Conservation (phyloP, 1,140 invertebrate species). For the Bombyx mori region DNA sequence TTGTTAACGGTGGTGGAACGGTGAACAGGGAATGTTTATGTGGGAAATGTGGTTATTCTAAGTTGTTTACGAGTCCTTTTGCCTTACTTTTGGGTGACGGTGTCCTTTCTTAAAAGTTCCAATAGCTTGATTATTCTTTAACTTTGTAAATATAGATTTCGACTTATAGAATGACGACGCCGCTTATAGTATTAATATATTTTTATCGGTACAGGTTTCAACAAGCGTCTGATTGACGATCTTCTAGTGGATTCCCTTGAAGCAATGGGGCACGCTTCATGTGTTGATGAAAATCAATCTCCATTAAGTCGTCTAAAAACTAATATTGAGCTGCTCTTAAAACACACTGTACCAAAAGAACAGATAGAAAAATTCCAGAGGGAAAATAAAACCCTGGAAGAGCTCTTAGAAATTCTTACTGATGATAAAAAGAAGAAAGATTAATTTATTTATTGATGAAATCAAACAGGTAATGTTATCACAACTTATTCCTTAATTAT, state of each 20-base stretch:
- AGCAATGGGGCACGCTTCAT: constrained; percentile 78
- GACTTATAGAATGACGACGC: background rate
- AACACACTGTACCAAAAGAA: constrained; percentile 84
- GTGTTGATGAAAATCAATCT: constrained; percentile 67
- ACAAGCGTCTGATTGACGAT: constrained; percentile 86
- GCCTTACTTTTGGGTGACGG: constrained; percentile 22
- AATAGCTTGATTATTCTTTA: constrained; percentile 1
- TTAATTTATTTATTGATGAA: constrained; percentile 6
- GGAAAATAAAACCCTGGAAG: constrained; percentile 81
- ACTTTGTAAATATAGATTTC: background rate
- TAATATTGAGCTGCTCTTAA: constrained; percentile 83
- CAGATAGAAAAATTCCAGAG: constrained; percentile 83
- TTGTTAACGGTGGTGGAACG: constrained; percentile 50
- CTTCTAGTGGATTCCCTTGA: constrained; percentile 84
- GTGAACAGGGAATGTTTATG: constrained; percentile 26
- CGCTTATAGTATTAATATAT: background rate
- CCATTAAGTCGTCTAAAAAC: constrained; percentile 75
- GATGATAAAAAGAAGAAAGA: constrained; percentile 39
- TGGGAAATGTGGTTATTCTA: constrained; percentile 10
- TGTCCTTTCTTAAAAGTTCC: background rate
- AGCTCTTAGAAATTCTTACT: constrained; percentile 82
- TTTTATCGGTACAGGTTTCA: constrained; percentile 62
- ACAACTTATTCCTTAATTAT: no score
- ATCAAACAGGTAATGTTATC: no score
- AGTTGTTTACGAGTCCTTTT: constrained; percentile 6